Percentiles rank a stretch among this genome's conserved stretches.
These are phyloP conservation scores for Naja naja DNA, from an alignment of 2,113 vertebrate species.

Conservation along the genomic window DNA sequence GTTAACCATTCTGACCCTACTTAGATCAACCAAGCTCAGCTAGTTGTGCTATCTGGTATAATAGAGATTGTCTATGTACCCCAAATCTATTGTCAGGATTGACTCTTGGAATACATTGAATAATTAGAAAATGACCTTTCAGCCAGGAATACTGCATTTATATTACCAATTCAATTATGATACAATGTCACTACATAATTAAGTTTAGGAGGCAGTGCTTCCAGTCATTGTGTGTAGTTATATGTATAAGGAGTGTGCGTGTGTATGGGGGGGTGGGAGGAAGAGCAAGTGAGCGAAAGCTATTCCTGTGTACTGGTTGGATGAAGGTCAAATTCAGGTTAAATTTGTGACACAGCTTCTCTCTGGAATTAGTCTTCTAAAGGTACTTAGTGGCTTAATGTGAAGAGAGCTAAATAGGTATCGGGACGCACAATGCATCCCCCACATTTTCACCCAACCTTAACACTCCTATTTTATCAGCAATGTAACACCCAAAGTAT, in stretches of 20 bases:
- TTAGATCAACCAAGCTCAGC: neutral
- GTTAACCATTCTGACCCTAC: neutral
- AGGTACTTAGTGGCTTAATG: conserved; percentile 10
- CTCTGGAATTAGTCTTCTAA: neutral
- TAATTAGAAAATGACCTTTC: neutral
- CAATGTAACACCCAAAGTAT: neutral
- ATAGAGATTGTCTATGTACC: neutral
- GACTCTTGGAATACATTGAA: neutral
- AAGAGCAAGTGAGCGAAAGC: neutral
- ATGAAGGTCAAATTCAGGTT: conserved; percentile 20
- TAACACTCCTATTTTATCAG: neutral
- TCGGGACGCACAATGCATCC: neutral
- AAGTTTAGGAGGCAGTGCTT: neutral
- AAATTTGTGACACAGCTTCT: neutral
- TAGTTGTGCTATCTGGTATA: neutral
- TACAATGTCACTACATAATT: neutral
- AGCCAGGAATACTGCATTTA: neutral
- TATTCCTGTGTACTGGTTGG: neutral
- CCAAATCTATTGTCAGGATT: neutral
- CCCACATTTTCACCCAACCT: too few relatives aligned
- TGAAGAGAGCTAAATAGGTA: neutral
- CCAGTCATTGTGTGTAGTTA: neutral
- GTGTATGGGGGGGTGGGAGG: too few relatives aligned
- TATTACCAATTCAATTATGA: neutral
- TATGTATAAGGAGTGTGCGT: neutral